These are phyloP conservation scores for Capitulum mitella DNA, from an alignment of 2,888 invertebrate species.

Conservation along the genomic window DNA sequence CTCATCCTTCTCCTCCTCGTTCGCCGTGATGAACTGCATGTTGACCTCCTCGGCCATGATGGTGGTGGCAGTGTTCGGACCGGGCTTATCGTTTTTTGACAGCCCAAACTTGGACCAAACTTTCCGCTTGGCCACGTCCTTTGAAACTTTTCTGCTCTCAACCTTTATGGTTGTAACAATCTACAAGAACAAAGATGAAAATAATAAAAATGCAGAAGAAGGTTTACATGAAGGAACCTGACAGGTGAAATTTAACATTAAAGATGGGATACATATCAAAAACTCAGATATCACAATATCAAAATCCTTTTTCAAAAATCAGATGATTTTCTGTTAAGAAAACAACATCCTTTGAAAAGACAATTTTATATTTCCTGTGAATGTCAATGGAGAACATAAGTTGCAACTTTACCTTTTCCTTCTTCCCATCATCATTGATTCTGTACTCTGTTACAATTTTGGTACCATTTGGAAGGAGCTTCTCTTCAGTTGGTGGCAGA, in stretches of 20 bases:
- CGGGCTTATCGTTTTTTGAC: constrained; percentile 83
- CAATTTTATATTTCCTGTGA: no score
- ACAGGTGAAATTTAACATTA: no score
- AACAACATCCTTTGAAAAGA: no score
- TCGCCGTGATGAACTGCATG: constrained; percentile 84
- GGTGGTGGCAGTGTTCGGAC: constrained; percentile 96
- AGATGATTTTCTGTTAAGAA: no score
- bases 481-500: constrained; percentile 64
- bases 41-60: constrained; percentile 91
- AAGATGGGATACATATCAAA: no score
- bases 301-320: no score
- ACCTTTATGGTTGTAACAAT: constrained; percentile 94
- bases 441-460: constrained; percentile 91
- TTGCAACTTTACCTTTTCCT: constrained; percentile 58
- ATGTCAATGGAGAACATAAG: no score
- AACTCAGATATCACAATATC: no score
- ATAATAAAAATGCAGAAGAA: no score
- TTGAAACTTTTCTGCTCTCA: constrained; percentile 66
- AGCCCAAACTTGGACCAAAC: constrained; percentile 94
- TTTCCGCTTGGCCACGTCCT: constrained; percentile 86
- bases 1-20: constrained; percentile 76
- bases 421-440: constrained; percentile 82
- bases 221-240: no score
- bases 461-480: constrained; percentile 68
- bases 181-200: no score